Evolutionary conservation across 2,888 invertebrate genomes (phyloP), one percentile per base, ranked within the genome.

Genomic region (Chrysolina haemoptera): DNA sequence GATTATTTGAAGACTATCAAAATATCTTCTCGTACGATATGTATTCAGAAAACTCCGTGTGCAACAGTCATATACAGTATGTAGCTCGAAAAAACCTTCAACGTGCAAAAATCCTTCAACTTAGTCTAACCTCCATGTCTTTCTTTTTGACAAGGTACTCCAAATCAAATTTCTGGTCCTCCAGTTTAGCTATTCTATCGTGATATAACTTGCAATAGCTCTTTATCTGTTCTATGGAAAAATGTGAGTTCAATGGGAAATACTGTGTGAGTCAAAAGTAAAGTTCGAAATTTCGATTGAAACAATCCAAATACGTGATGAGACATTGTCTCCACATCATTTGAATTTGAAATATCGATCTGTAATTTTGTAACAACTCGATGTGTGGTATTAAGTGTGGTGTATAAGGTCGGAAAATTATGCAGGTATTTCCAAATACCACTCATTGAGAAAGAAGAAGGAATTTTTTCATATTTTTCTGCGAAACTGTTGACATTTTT

Each of bases 91-190:
- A 71, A 74, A 62, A 74, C 53, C 53, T 43, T 20, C 62, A 69
- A 65, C 71, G 71, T 75, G 75, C 75, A 75, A 68, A 63, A 71
- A 69, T 43, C 18, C 43, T 67, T 70, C 59, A 40, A 65, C 65
- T 69, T 62, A 41, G 12, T 88, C 92, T 92, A 95, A 98, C 98
- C 97, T 98, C 97, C 90, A 94, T 94, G 90, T 99, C 99, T 95
- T 99, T 99, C 92, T 95, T 95, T 91, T 96, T 96, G 90, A 98
- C 98, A 91, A 96, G 91, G 92, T 95, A 95, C 92, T 99, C 99
- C 93, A 98, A 93, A 93, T 99, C 99, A 92, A 95, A 99, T 91
- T 98, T 99, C 89, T 94, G 92, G 87, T 95, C 95, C 92, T 98
- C 98, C 91, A 98, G 93, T 85, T 90, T 89, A 89, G 88, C 89